These are phyloP conservation scores for Drosophila bunnanda DNA, from an alignment of 2,888 invertebrate species.

Conservation along the genomic window DNA sequence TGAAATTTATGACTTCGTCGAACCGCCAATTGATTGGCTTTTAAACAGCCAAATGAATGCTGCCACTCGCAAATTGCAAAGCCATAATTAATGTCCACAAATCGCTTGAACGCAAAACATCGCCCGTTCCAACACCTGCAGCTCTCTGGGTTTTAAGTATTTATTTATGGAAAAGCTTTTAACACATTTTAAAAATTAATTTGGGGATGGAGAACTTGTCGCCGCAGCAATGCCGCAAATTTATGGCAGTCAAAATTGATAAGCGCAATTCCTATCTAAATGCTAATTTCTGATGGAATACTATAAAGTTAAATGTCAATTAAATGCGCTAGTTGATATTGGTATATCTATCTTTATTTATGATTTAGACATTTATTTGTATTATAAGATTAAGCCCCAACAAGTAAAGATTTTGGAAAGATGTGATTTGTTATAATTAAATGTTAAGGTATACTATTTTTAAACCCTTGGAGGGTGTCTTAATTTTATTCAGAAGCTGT, in stretches of 20 bases:
- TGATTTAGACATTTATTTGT: background rate
- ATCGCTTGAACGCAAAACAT: constrained; percentile 15
- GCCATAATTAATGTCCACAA: constrained; percentile 41
- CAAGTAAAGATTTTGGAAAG: too few species aligned
- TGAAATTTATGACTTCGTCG: constrained; percentile 71
- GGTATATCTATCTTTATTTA: background rate
- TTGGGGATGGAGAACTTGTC: constrained; percentile 37
- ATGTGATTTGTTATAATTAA: too few species aligned
- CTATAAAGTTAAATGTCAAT: background rate
- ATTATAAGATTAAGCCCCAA: background rate
- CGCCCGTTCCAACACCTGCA: constrained; percentile 58
- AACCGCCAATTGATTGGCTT: constrained; percentile 72
- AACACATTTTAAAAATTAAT: constrained; percentile 63
- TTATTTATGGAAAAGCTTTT: constrained; percentile 64
- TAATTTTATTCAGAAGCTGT: too few species aligned
- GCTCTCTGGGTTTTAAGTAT: constrained; percentile 22
- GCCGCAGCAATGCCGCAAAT: constrained; percentile 24
- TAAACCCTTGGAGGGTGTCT: too few species aligned
- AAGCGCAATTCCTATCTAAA: constrained; percentile 33
- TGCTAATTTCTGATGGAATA: constrained; percentile 18
- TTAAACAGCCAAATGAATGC: constrained; percentile 62
- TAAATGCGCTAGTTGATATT: background rate
- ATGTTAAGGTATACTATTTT: too few species aligned
- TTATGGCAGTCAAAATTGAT: constrained; percentile 45
- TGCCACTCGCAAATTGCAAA: constrained; percentile 44